phyloP scores from a whole-genome alignment of 2,797 vertebrate genomes.

The Salmo trutta region DNA sequence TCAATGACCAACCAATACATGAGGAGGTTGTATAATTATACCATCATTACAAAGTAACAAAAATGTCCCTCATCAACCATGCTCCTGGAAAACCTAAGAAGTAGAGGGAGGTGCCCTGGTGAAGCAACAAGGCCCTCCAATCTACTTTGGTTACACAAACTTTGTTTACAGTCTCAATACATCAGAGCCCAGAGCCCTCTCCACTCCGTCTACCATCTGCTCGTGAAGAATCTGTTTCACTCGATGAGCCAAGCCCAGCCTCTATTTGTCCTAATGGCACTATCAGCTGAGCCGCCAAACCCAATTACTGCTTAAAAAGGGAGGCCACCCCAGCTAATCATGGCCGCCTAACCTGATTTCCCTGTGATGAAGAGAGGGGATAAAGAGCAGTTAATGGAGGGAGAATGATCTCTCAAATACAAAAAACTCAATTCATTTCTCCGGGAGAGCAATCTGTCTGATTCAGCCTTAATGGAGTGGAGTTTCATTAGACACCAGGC shows the following conservation, averaged over 20 bases:
- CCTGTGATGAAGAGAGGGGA: conserved; percentile 87
- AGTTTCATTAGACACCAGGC: conserved; percentile 86
- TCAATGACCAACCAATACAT: too few species aligned
- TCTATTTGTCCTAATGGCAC: conserved; percentile 87
- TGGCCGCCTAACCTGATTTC: conserved; percentile 85
- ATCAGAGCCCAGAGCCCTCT: conserved; percentile 62
- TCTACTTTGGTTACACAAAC: conserved; percentile 83
- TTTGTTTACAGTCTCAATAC: conserved; percentile 77
- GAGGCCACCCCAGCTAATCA: conserved; percentile 87
- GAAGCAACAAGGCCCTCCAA: conserved; percentile 24
- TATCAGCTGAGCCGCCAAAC: conserved; percentile 88
- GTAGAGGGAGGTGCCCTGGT: background rate
- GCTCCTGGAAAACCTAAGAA: background rate
- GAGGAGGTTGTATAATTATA: too few species aligned
- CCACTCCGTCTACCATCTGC: conserved; percentile 79
- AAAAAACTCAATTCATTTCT: conserved; percentile 92
- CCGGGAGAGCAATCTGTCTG: conserved; percentile 86
- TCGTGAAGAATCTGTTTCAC: conserved; percentile 85
- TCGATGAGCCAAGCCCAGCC: conserved; percentile 82
- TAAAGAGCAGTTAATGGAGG: conserved; percentile 90
- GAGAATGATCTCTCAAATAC: conserved; percentile 89
- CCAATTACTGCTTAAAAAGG: conserved; percentile 86
- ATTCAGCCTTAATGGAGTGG: conserved; percentile 87
- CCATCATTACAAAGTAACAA: background rate
- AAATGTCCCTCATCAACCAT: background rate